Evolutionary conservation across 2,888 invertebrate genomes (phyloP), one percentile per base, ranked within the genome.

Genomic region (Drosophila mimica): DNA sequence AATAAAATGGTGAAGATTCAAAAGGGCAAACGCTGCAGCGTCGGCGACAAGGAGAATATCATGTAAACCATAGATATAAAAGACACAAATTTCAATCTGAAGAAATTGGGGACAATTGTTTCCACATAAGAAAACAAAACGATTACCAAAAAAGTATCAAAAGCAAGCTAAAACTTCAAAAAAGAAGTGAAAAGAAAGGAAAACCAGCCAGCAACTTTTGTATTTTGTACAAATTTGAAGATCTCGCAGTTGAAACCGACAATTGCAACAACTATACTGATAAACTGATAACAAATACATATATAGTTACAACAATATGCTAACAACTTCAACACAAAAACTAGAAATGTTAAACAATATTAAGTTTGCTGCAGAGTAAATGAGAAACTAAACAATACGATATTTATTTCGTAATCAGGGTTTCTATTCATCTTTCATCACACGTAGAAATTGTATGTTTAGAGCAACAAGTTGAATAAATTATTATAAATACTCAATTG

Each of bases 1-100:
- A 94, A 95, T 53, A 95, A 95, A 90, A 92, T 95, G 91, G 94
- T 94, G 83, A 94, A 94, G 81, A 92, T 93, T 58, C 83, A 91
- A 64, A 81, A 81, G 38, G 72, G 83, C 74, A 94, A 93, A 66
- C 79, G 74, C 6, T 67, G 63, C 25, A 73, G 76, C 60, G 9
- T 40, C n/a, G 70, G 48, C 40, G 82, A 91, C 51, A 92, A 91
- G 61, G 91, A 91, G 68, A 91, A 91, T 59, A 36, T 25, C 25
- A 2, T 25, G 25, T 2, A 34, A 34, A 34, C 17, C 38, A 38
- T 38, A 38, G 3, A 17, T 38, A 38, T 38, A 8, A 17, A 38
- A 38, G 17, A 38, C 38, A 38, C 38, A 38, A 38, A 17, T 17
- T 17, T 38, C 38, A 17, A 38, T 38, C 38, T 8, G 38, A 38